These are phyloP conservation scores for Erebia ligea DNA, from an alignment of 2,888 invertebrate species.

Conservation along the genomic window DNA sequence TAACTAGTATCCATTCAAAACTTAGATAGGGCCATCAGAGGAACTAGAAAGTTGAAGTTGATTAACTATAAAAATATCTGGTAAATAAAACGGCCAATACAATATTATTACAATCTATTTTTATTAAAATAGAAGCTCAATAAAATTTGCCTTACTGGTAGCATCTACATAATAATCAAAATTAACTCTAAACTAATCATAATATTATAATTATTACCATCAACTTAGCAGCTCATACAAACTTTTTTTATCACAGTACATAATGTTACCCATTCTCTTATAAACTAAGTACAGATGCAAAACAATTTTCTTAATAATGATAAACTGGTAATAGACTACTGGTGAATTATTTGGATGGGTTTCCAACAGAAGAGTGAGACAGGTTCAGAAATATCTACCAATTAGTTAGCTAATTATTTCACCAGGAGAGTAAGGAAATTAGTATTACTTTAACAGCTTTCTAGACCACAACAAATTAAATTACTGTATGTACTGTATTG, in stretches of 20 bases:
- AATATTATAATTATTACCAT: constrained; percentile 13
- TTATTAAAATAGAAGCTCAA: constrained; percentile 41
- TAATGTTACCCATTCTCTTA: constrained; percentile 28
- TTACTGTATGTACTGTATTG: too few species aligned
- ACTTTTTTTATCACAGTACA: constrained; percentile 36
- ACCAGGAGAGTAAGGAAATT: too few species aligned
- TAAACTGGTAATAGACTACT: background rate
- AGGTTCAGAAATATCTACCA: background rate
- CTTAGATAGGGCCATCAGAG: background rate
- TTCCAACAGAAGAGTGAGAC: background rate
- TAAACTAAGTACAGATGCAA: constrained; percentile 28
- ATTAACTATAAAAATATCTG: background rate
- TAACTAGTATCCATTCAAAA: too few species aligned
- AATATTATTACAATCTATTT: constrained; percentile 29
- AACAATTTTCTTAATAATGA: background rate
- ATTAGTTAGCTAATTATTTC: background rate
- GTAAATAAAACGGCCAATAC: constrained; percentile 12
- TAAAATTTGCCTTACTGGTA: constrained; percentile 29
- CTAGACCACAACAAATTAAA: too few species aligned
- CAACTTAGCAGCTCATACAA: constrained; percentile 24
- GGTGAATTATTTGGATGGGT: background rate
- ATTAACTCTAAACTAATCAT: constrained; percentile 22
- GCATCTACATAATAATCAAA: constrained; percentile 26
- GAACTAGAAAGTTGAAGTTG: background rate
- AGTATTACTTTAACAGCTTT: too few species aligned